Evolutionary conservation across 2,888 invertebrate species (phyloP).

Genomic region (Palloptera scutellata): DNA sequence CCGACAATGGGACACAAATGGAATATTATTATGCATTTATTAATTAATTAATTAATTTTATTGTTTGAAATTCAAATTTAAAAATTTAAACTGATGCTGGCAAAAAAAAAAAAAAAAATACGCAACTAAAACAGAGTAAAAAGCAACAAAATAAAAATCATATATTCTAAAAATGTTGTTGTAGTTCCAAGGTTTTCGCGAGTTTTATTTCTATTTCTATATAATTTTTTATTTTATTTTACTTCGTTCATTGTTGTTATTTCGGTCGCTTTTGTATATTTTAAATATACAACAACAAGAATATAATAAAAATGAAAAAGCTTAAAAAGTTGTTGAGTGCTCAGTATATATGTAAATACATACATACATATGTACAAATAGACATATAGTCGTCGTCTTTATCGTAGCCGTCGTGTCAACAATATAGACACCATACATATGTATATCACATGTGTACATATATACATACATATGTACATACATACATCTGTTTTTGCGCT

Average conservation of each 20-base stretch:
- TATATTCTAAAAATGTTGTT: conserved; percentile 15
- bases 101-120: too few species aligned
- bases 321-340: neutral
- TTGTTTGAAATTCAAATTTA: neutral
- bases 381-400: neutral
- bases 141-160: conserved; percentile 5
- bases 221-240: neutral
- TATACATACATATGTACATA: conserved; percentile 7
- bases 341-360: conserved; percentile 3
- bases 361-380: neutral
- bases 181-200: conserved; percentile 9
- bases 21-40: neutral
- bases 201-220: neutral
- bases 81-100: neutral
- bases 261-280: neutral
- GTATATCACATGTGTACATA: conserved; percentile 10
- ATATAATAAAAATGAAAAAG: conserved; percentile 1
- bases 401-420: neutral
- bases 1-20: neutral
- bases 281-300: neutral
- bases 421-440: neutral
- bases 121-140: neutral
- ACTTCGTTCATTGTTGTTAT: neutral
- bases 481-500: neutral
- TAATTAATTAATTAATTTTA: neutral